These are phyloP conservation scores for Thamnophis elegans DNA, from an alignment of 2,797 vertebrate genomes.

Conservation along the genomic window DNA sequence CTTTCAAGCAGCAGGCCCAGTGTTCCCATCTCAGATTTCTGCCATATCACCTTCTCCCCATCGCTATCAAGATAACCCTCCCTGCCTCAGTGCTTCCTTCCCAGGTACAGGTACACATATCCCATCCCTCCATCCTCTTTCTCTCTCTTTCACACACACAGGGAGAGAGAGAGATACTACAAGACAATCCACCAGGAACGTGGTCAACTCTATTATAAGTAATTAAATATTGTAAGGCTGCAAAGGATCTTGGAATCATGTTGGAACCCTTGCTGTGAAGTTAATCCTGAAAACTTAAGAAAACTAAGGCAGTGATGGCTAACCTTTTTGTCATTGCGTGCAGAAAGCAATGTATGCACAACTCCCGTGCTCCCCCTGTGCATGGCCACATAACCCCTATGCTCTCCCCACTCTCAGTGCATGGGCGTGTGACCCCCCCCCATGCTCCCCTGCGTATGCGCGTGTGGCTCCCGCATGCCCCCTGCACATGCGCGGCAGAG, in stretches of 20 bases:
- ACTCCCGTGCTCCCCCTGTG: no score
- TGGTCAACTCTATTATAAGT: neutral
- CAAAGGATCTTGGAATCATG: neutral
- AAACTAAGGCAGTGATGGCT: neutral
- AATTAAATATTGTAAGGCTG: neutral
- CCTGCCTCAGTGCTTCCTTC: neutral
- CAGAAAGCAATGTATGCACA: no score
- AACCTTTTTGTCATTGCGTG: no score
- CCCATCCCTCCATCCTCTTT: neutral
- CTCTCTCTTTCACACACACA: neutral
- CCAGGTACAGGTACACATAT: neutral
- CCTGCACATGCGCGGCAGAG: no score
- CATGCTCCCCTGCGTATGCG: no score
- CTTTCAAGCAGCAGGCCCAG: neutral
- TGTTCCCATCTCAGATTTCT: neutral
- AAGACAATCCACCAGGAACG: neutral
- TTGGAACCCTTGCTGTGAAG: neutral
- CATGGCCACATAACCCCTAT: no score
- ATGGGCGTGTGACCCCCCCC: no score
- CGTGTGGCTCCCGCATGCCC: no score
- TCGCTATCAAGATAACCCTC: neutral
- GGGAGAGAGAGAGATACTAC: neutral
- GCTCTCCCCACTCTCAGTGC: no score
- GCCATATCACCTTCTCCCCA: neutral
- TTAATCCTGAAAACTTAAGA: neutral